Conservation (phyloP, 1,140 invertebrate genomes). For the Conopomorpha cramerella region DNA sequence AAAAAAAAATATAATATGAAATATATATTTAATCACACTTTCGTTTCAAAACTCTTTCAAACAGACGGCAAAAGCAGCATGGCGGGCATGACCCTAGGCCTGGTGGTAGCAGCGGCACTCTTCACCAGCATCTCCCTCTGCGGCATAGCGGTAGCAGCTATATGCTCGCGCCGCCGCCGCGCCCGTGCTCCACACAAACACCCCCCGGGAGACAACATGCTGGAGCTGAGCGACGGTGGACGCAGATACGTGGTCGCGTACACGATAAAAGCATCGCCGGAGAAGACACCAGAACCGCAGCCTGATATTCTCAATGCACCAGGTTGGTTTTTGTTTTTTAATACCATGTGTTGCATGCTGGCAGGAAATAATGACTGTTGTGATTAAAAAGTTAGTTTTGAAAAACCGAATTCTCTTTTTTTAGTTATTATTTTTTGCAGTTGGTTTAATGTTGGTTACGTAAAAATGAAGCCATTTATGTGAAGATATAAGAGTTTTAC, state of each 20-base stretch:
- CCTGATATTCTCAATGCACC: slow-evolving; percentile 46
- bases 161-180: slow-evolving; percentile 30
- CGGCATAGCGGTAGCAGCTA: slow-evolving; percentile 27
- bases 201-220: slow-evolving; percentile 42
- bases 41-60: slow-evolving; percentile 2
- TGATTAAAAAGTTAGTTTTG: too few relatives aligned
- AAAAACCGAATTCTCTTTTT: too few relatives aligned
- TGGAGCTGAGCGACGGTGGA: slow-evolving; percentile 42
- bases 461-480: too few relatives aligned
- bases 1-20: too few relatives aligned
- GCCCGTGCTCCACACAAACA: slow-evolving; percentile 35
- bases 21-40: too few relatives aligned
- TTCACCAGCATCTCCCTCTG: slow-evolving; percentile 23
- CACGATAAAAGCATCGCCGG: slow-evolving; percentile 43
- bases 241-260: slow-evolving; percentile 47
- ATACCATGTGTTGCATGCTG: too few relatives aligned
- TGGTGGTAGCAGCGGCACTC: slow-evolving; percentile 29
- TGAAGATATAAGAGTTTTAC: too few relatives aligned
- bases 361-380: too few relatives aligned
- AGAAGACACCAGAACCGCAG: slow-evolving; percentile 46
- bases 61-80: slow-evolving; percentile 37
- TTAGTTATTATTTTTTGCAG: too few relatives aligned
- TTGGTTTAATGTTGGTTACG: too few relatives aligned
- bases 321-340: slow-evolving; percentile 19
- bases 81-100: slow-evolving; percentile 30